Percentiles rank a stretch among this genome's conserved stretches.
phyloP scores from a whole-genome alignment of 2,888 invertebrate species.

The Chorisops tibialis region DNA sequence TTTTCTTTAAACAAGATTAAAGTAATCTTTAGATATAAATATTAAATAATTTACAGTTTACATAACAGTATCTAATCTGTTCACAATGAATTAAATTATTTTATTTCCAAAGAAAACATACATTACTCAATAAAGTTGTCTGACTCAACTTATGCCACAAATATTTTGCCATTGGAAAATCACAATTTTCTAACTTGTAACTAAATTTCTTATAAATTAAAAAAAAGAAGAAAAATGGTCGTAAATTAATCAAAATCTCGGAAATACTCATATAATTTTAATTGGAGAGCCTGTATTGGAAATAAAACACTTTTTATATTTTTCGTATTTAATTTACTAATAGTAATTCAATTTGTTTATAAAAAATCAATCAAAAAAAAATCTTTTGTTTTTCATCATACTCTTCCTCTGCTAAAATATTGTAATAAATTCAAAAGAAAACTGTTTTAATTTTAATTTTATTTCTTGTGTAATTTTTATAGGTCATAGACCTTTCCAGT shows the following conservation, averaged over 20 bases:
- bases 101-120: too few species aligned
- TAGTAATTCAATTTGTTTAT: background rate
- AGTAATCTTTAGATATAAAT: too few species aligned
- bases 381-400: background rate
- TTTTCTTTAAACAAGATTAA: too few species aligned
- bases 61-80: too few species aligned
- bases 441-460: conserved; percentile 19
- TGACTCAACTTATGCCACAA: too few species aligned
- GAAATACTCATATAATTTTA: conserved; percentile 21
- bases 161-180: conserved; percentile 7
- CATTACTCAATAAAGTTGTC: too few species aligned
- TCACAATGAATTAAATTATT: too few species aligned
- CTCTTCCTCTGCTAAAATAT: conserved; percentile 21
- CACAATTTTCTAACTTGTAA: background rate
- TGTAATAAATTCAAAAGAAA: background rate
- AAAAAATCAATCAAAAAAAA: background rate
- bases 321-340: conserved; percentile 14
- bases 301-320: conserved; percentile 1
- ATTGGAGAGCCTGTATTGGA: background rate
- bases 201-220: too few species aligned
- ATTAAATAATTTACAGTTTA: too few species aligned
- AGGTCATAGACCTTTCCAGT: conserved; percentile 57
- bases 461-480: conserved; percentile 30
- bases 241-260: background rate
- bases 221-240: conserved; percentile 5